Evolutionary conservation across 2,797 vertebrate genomes (phyloP), one percentile per base, ranked within the genome.

Genomic region (Danio aesculapii): DNA sequence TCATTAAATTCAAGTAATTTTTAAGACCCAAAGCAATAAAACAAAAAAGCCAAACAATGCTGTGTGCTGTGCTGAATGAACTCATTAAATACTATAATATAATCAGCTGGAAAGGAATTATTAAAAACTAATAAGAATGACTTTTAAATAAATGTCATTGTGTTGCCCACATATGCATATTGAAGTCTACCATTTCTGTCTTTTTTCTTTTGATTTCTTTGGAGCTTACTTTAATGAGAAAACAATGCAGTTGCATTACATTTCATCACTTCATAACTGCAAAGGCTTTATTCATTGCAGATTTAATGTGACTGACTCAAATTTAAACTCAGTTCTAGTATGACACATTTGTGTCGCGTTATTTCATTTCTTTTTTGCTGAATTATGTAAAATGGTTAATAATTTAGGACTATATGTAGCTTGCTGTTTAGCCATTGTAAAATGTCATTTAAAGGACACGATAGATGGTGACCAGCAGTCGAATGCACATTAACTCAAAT

Each of bases 121-220:
- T 30, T 30, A 30, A 30, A 30, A 30, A 30, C 1, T 30, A 30
- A 1, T 30, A 1, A 30, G 30, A 30, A 30, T 30, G 1, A 30
- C 3, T 3, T 30, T 30, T 30, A 30, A 30, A 30, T 30, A 3
- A 30, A 30, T 30, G 30, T 30, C 30, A 30, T 30, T 30, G 30
- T 30, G 30, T 30, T 30, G 30, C 3, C 30, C 30, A 30, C 30
- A 1, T 30, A 30, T 30, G 30, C 30, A 30, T 30, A 30, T 30
- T 30, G 3, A 30, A 30, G 30, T 30, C 1, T 3, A 30, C 30
- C 30, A 30, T 30, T 30, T 30, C 30, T 30, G 30, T 30, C 30
- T 55, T 21, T 64, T 41, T 53, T 21, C 49, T 64, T 76, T 66
- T 21, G 3, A 21, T 53, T 44, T 71, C 4, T n/a, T 55, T 71